Evolutionary conservation across 2,113 vertebrate species (phyloP), one percentile per base, ranked within the genome.

Genomic region (Oryzias melastigma): DNA sequence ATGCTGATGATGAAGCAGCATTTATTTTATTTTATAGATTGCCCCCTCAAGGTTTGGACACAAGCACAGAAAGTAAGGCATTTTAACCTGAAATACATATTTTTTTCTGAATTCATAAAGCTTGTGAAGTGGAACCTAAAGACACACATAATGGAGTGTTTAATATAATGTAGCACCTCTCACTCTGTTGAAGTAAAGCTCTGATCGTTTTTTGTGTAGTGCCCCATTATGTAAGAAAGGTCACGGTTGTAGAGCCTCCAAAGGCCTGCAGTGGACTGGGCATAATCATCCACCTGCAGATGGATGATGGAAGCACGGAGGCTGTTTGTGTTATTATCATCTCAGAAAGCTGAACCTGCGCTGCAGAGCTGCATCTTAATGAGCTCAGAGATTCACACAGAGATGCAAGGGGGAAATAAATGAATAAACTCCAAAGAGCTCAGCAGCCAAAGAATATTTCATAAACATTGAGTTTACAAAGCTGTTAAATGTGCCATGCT

Each of bases 221-320:
- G 22, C 69, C 45, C 61, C 57, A 54, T 69, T 67, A 52, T 59
- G 52, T 40, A 44, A 69, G 10, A 65, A 64, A 58, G 71, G 71
- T 65, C 68, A 67, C 58, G 52, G 59, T 71, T 51, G 62, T 68
- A 22, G 54, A 68, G 42, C 7, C 29, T 57, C 58, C 58, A 65
- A 71, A 73, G 71, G 61, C 64, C 65, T 47, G 59, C 5, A 17
- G 70, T 59, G 64, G 54, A 68, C 71, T 47, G 65, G 71, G 75
- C 79, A 17, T 66, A 75, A 81, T 78, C 75, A 85, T 52, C 81
- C 79, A 86, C 84, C 77, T 87, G 77, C 73, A 83, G 77, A 74
- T 74, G 62, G 77, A 74, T 74, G 64, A 78, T 71, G 58, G 61
- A 68, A 56, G 60, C 62, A 75, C 60, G 14, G 45, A 76, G 62